Conservation (phyloP, 2,113 vertebrate species). For the Limanda limanda region DNA sequence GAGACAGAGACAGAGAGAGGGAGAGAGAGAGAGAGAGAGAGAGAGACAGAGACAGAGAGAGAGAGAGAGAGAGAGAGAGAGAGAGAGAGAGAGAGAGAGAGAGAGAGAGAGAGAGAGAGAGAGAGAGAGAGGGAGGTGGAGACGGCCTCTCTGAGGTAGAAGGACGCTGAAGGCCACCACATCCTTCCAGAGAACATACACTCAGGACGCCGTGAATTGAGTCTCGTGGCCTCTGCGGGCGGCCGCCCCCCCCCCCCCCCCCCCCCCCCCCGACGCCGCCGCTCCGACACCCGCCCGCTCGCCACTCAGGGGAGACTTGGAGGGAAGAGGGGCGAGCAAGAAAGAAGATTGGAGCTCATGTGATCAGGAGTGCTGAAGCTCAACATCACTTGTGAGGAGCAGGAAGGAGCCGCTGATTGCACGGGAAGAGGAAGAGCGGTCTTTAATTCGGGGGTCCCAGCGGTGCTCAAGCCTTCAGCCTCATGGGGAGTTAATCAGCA, state of each 20-base stretch:
- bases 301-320: not conserved
- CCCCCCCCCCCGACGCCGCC: conserved; percentile 7
- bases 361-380: conserved; percentile 17
- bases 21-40: too few species aligned
- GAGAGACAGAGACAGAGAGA: too few species aligned
- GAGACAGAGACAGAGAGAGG: too few species aligned
- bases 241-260: conserved; percentile 1
- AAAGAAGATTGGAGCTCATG: conserved; percentile 4
- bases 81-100: too few species aligned
- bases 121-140: too few species aligned
- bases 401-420: conserved; percentile 67
- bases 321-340: not conserved
- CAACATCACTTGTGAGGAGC: conserved; percentile 30
- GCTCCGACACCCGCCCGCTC: conserved; percentile 1
- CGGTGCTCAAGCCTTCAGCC: conserved; percentile 47
- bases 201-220: conserved; percentile 19
- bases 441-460: conserved; percentile 49
- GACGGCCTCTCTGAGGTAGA: not conserved
- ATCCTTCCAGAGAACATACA: not conserved
- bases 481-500: conserved; percentile 72
- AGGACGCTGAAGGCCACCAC: conserved; percentile 3
- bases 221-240: conserved; percentile 20
- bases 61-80: too few species aligned
- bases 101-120: too few species aligned
- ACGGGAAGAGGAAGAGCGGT: conserved; percentile 48